These are phyloP conservation scores for Unio delphinus DNA, from an alignment of 2,888 invertebrate species.

Conservation along the genomic window DNA sequence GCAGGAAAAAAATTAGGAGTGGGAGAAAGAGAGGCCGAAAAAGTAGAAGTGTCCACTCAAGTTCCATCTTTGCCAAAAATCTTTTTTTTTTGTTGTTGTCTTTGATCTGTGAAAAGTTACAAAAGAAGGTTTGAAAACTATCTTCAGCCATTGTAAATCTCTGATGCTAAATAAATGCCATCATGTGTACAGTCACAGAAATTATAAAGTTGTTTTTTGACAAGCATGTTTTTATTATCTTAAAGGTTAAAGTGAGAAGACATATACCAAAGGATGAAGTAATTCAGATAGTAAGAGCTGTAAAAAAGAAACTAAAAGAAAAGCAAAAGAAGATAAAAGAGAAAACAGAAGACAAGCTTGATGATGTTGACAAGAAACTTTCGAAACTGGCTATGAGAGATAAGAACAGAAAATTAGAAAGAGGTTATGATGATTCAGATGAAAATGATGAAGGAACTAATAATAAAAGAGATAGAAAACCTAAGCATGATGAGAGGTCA, in stretches of 20 bases:
- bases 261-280: constrained; percentile 50
- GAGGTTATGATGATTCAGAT: constrained; percentile 2
- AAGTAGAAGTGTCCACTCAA: neutral
- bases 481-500: neutral
- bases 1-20: too few relatives aligned
- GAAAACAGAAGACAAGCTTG: constrained; percentile 19
- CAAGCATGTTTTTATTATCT: neutral
- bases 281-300: constrained; percentile 37
- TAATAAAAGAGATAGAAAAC: constrained; percentile 2
- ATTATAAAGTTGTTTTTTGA: neutral
- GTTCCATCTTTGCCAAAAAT: neutral
- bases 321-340: constrained; percentile 22
- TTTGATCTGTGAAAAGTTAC: neutral
- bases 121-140: neutral
- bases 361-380: constrained; percentile 11
- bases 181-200: too few relatives aligned
- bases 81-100: too few relatives aligned
- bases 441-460: constrained; percentile 8
- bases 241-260: constrained; percentile 51
- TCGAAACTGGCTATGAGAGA: constrained; percentile 6
- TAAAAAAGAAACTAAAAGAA: constrained; percentile 40
- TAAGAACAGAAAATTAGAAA: constrained; percentile 6
- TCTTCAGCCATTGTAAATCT: too few relatives aligned
- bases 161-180: too few relatives aligned
- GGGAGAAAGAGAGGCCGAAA: too few relatives aligned